These are phyloP conservation scores for Fragum fragum DNA, from an alignment of 2,888 invertebrate genomes.

Conservation along the genomic window DNA sequence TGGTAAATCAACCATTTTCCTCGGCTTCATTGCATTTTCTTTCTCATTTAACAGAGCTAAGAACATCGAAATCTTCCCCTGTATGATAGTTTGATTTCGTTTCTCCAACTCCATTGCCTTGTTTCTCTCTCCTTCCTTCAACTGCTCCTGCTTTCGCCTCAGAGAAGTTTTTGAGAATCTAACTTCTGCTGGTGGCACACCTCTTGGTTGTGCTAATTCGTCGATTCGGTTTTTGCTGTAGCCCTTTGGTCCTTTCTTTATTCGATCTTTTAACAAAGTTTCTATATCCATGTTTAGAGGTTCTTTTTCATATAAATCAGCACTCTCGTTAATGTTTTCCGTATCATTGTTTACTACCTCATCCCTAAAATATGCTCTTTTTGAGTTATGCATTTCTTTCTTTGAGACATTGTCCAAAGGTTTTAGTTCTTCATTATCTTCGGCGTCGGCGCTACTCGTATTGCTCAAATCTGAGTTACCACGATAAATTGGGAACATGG, in stretches of 20 bases:
- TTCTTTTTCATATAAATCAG: background rate
- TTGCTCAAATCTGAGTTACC: constrained; percentile 5
- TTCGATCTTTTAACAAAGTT: constrained; percentile 10
- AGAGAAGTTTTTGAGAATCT: constrained; percentile 69
- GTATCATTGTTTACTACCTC: background rate
- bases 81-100: constrained; percentile 55
- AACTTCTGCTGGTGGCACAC: constrained; percentile 62
- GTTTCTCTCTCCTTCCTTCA: constrained; percentile 53
- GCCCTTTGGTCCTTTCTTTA: constrained; percentile 30
- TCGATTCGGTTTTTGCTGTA: constrained; percentile 56
- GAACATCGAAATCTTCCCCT: constrained; percentile 64
- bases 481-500: constrained; percentile 48
- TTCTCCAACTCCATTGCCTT: constrained; percentile 47
- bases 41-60: constrained; percentile 62
- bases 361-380: background rate
- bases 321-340: background rate
- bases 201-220: constrained; percentile 61
- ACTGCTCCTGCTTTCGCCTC: constrained; percentile 54
- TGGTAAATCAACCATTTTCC: constrained; percentile 60
- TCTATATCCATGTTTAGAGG: constrained; percentile 5
- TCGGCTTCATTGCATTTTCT: constrained; percentile 41
- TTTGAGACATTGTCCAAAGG: no score
- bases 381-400: background rate
- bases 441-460: background rate
- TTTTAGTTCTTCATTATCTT: background rate